Percentiles rank a stretch among this genome's conserved stretches.
Evolutionary conservation across 2,797 vertebrate species (phyloP).

Genomic region (Gobionotothen gibberifrons): DNA sequence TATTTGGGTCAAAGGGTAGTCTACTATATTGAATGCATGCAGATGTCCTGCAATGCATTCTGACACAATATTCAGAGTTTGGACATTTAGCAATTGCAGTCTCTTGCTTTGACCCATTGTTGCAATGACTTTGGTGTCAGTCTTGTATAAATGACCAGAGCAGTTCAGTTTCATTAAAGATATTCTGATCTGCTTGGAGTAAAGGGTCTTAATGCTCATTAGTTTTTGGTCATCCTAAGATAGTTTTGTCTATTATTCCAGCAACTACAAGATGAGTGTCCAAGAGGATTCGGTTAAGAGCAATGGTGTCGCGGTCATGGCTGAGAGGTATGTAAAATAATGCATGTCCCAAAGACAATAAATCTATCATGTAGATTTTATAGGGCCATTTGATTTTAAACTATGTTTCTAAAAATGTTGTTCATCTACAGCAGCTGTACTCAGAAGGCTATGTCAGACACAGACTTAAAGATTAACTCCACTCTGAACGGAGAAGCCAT

Average conservation of each 20-base stretch:
- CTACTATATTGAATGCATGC: neutral
- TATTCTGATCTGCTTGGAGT: conserved; percentile 13
- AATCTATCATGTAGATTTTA: neutral
- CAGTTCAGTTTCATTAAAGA: conserved; percentile 27
- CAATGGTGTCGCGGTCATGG: conserved; percentile 42
- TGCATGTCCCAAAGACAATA: neutral
- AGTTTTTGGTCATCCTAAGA: neutral
- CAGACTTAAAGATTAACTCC: conserved; percentile 23
- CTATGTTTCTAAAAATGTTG: neutral
- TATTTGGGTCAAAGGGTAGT: conserved; percentile 28
- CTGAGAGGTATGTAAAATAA: conserved; percentile 68
- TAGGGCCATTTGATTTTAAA: neutral
- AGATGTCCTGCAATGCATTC: conserved; percentile 38
- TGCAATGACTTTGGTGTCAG: conserved; percentile 52
- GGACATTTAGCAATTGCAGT: conserved; percentile 37
- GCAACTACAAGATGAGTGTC: conserved; percentile 66
- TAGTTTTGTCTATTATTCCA: conserved; percentile 43
- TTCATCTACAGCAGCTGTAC: conserved; percentile 32
- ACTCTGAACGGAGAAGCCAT: conserved; percentile 28
- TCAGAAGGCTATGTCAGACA: conserved; percentile 21
- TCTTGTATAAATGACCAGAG: conserved; percentile 58
- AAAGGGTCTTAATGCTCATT: conserved; percentile 14
- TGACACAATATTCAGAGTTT: conserved; percentile 58
- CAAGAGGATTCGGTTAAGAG: conserved; percentile 31
- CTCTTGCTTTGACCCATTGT: conserved; percentile 57